Percentiles rank a stretch among this genome's conserved stretches.
Evolutionary conservation across 2,797 vertebrate species (phyloP).

Genomic region (Chromis chromis): DNA sequence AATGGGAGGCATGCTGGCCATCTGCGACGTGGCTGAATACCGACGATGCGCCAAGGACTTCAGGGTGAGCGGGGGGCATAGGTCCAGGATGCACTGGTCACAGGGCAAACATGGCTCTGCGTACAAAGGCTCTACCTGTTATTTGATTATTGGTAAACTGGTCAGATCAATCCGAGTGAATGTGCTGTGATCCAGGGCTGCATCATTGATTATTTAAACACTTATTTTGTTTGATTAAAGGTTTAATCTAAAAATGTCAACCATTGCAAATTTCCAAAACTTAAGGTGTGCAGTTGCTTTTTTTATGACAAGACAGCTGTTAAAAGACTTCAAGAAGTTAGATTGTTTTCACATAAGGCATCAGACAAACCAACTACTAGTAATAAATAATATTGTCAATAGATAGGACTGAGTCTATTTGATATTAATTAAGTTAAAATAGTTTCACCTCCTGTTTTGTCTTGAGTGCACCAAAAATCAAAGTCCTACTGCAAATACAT

Average conservation of each 20-base stretch:
- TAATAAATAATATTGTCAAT: neutral
- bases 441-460: neutral
- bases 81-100: conserved; percentile 54
- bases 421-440: neutral
- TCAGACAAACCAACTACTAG: no score
- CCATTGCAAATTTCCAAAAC: neutral
- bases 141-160: conserved; percentile 9
- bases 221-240: conserved; percentile 10
- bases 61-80: conserved; percentile 85
- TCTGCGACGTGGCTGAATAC: conserved; percentile 98
- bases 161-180: neutral
- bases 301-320: no score
- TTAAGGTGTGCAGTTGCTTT: neutral
- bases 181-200: neutral
- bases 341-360: no score
- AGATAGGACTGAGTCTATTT: neutral
- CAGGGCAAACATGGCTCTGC: conserved; percentile 50
- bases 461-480: no score
- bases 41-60: conserved; percentile 98
- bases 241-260: no score
- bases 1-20: conserved; percentile 99
- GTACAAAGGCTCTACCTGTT: conserved; percentile 14
- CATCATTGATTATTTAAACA: neutral
- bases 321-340: no score
- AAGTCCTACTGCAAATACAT: no score